Base-by-base conservation (phyloP, 2,888 invertebrate genomes). In the Zaprionus bogoriensis region DNA sequence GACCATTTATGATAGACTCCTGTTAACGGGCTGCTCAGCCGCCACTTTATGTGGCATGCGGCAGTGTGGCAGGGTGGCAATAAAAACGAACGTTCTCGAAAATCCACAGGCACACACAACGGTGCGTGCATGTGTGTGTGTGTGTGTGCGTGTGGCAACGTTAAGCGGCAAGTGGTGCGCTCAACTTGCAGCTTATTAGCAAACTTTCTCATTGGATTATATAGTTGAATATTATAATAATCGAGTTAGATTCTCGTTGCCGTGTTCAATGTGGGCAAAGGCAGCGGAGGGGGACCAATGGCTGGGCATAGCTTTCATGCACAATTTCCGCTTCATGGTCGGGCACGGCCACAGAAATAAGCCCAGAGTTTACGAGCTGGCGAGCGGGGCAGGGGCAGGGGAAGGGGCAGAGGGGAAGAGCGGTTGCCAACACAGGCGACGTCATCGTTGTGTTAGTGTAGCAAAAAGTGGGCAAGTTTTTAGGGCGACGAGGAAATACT, bases 161-260 rank as follows among this genome's bases (percentile, higher is more conserved):
- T 63, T 48, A 55, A 53, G 36, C 58, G 54, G 62, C 50, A 71
- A 74, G 58, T 73, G 69, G 61, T 44, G 67, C 74, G 76, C 74
- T 84, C 82, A 79, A 82, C 79, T 82, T 73, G 73, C 75, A 82
- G 82, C 83, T 82, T 82, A 82, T 85, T 82, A 85, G 85, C 60
- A 82, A 81, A 81, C 72, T 81, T 81, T 83, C 66, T 74, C 79
- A 79, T 77, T 77, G 85, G 81, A 79, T 82, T 81, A 85, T 82
- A 77, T 75, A 68, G 78, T 77, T 81, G 84, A 73, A 83, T 80
- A 80, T 83, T 83, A 80, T 80, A 83, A 80, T 80, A 80, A 80
- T 80, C 79, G 79, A 83, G 84, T 81, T 80, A 80, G 80, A 77
- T 68, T 74, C 67, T 65, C 67, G 63, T 75, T 53, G 48, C 52